phyloP scores from a whole-genome alignment of 64 coral and sea anemone genomes.

The Montipora sp. region DNA sequence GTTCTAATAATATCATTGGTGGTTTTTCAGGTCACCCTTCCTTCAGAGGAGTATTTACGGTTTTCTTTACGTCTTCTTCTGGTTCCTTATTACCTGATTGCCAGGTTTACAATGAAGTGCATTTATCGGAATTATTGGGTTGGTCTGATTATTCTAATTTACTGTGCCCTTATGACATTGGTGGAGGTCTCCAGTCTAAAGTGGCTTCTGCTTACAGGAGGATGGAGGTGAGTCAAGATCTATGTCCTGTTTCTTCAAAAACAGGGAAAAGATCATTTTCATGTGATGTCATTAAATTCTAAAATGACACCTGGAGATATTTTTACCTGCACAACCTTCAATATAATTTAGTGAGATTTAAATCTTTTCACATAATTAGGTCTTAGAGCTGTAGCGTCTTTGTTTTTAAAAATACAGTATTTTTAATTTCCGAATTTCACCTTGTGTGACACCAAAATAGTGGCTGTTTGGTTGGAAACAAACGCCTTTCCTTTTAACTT shows the following conservation, averaged over 20 bases:
- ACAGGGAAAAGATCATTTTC: neutral
- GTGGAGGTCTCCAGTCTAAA: slow-evolving; percentile 54
- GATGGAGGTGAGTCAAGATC: slow-evolving; percentile 79
- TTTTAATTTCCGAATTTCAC: too few relatives aligned
- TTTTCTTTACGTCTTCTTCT: slow-evolving; percentile 64
- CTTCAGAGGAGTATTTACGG: slow-evolving; percentile 68
- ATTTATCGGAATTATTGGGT: slow-evolving; percentile 67
- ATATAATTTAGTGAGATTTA: too few relatives aligned
- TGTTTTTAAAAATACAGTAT: too few relatives aligned
- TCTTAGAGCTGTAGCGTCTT: too few relatives aligned
- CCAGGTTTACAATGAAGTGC: slow-evolving; percentile 75
- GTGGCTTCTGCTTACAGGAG: slow-evolving; percentile 74
- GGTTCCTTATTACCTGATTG: slow-evolving; percentile 85
- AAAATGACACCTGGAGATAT: too few relatives aligned
- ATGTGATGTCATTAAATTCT: too few relatives aligned
- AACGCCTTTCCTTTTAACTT: too few relatives aligned
- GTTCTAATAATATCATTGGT: neutral
- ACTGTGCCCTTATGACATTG: slow-evolving; percentile 68
- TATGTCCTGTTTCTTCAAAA: neutral
- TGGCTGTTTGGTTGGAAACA: too few relatives aligned
- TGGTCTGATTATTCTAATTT: slow-evolving; percentile 54
- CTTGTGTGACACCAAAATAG: too few relatives aligned
- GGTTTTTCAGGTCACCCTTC: neutral
- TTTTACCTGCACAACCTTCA: too few relatives aligned
- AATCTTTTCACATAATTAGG: too few relatives aligned